Evolutionary conservation across 2,113 vertebrate genomes (phyloP).

Genomic region (Melanerpes formicivorus): DNA sequence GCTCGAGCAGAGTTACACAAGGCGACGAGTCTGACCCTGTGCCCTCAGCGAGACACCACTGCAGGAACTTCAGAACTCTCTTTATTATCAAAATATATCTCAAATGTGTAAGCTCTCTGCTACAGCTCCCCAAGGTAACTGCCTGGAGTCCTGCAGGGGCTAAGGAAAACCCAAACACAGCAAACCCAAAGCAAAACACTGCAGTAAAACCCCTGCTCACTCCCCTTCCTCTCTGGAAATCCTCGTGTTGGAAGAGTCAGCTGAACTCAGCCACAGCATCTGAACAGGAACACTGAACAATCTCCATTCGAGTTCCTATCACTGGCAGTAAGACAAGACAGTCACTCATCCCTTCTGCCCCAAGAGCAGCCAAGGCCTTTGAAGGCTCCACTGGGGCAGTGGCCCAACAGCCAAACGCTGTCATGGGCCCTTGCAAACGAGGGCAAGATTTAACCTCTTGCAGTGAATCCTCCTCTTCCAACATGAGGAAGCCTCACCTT

Average conservation of each 20-base stretch:
- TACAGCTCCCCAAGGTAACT: neutral
- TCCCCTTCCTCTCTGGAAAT: neutral
- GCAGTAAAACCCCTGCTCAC: neutral
- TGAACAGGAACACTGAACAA: slow-evolving; percentile 4
- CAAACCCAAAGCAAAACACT: neutral
- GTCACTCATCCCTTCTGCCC: neutral
- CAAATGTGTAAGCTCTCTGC: neutral
- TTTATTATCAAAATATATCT: neutral
- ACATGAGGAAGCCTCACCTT: neutral
- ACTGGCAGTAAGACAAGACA: neutral
- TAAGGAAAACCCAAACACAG: neutral
- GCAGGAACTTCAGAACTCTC: neutral
- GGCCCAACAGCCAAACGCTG: neutral
- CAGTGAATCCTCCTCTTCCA: neutral
- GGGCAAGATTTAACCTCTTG: neutral
- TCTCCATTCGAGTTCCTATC: neutral
- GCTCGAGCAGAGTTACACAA: neutral
- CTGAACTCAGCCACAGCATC: neutral
- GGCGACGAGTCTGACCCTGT: neutral
- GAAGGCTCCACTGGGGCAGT: neutral
- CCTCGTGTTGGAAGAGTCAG: neutral
- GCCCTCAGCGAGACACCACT: neutral
- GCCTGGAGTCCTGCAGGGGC: neutral
- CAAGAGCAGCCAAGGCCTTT: slow-evolving; percentile 20
- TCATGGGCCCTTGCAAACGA: neutral